Base-by-base conservation (phyloP, 2,797 vertebrate genomes). In the Rhynchonycteris naso region DNA sequence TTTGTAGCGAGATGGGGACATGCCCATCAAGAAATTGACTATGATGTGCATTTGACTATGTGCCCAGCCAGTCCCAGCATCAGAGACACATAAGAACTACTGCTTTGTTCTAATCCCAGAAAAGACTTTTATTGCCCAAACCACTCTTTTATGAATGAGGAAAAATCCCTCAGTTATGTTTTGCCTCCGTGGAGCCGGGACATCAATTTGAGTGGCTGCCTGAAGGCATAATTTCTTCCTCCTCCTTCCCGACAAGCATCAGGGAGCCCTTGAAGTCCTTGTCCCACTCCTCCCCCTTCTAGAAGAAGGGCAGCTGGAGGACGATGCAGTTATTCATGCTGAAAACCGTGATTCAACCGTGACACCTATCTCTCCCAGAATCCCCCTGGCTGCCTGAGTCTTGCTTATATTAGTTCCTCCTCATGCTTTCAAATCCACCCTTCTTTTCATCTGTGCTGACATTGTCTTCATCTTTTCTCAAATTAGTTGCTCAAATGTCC, bases 11-110 rank as follows among this genome's bases (percentile, higher is more conserved):
- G 26, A 14, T 14, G 66, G 38, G 13, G 10, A 56, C 75, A 35
- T 14, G 13, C 18, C 50, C 35, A 19, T 72, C 7, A 26, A 83
- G 35, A 59, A 69, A 74, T 0, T 22, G 66, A 65, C 35, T 22
- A 0, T 0, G 8, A 38, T 35, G 12, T 1, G 2, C 58, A 75
- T 54, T 6, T 84, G 68, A 58, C 72, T 24, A 8, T 5, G 0
- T 18, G 38, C 15, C 18, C 26, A 38, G 35, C 33, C 65, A 33
- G 61, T 80, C 38, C 21, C 4, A 30, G 4, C 21, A 5, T 66
- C 6, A 13, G 5, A 69, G 71, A 65, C 63, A 22, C 5, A 18
- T 26, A n/a, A 33, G 50, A 63, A n/a, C 28, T 2, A 30, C 15
- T 71, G 38, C 22, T 30, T 76, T 58, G 9, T 59, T 82, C 13